Conservation (phyloP, 2,113 vertebrate species). For the Cavia aperea region DNA sequence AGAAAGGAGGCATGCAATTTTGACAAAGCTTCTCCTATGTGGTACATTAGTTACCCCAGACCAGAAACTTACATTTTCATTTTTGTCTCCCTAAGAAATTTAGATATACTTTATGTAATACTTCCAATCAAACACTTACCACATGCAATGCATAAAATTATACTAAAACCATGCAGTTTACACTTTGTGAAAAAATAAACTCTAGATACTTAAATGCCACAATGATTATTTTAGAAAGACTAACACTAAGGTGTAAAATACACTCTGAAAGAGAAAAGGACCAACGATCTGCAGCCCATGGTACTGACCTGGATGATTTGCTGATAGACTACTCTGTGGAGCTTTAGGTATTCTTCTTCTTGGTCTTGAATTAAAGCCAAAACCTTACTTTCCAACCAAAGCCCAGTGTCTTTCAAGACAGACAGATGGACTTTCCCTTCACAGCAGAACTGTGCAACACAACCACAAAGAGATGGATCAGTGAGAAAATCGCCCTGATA, state of each 20-base stretch:
- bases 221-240: neutral
- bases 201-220: neutral
- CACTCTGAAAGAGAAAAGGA: neutral
- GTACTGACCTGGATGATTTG: conserved; percentile 84
- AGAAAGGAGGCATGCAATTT: neutral
- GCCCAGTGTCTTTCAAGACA: conserved; percentile 79
- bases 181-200: neutral
- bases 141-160: neutral
- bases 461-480: neutral
- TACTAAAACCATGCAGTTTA: neutral
- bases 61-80: neutral
- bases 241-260: neutral
- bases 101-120: neutral
- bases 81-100: neutral
- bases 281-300: neutral
- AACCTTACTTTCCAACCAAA: conserved; percentile 83
- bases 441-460: conserved; percentile 77
- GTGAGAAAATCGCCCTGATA: neutral
- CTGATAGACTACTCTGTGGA: conserved; percentile 70
- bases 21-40: neutral
- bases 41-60: neutral
- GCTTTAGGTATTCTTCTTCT: conserved; percentile 63
- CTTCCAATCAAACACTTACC: neutral
- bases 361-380: conserved; percentile 77
- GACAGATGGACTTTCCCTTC: conserved; percentile 81